A percentile compares a stretch with the other conserved stretches of the same genome.
Conservation (phyloP, 1,140 invertebrate genomes). For the Brachionus asplanchnoidis region DNA sequence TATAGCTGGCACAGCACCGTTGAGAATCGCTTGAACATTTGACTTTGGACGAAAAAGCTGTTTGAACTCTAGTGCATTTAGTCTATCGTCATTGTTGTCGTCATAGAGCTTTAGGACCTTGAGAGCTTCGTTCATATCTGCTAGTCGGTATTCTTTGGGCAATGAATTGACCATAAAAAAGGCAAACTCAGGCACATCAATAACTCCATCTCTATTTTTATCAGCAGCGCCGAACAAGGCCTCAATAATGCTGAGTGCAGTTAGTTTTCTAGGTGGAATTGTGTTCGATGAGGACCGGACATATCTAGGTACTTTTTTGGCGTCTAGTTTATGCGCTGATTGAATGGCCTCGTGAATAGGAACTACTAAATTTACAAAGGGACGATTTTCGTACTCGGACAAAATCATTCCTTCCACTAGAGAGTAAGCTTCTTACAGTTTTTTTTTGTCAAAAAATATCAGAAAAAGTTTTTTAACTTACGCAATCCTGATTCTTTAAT, state of each 20-base stretch:
- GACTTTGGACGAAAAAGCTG: not conserved
- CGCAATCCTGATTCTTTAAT: not conserved
- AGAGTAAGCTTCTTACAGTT: not conserved
- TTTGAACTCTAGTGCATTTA: not conserved
- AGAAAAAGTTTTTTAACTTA: not conserved
- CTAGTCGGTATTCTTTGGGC: not conserved
- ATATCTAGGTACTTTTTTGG: not conserved
- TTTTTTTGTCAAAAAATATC: not conserved
- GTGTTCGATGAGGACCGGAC: not conserved
- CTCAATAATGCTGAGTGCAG: slow-evolving; percentile 27
- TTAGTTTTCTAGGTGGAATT: slow-evolving; percentile 21
- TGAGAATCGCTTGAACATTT: slow-evolving; percentile 3
- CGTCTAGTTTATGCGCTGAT: not conserved
- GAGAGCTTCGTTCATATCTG: slow-evolving; percentile 8
- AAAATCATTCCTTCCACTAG: slow-evolving; percentile 37
- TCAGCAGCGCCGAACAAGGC: slow-evolving; percentile 3
- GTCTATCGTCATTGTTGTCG: slow-evolving; percentile 35
- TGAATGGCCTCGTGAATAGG: slow-evolving; percentile 8
- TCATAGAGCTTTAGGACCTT: slow-evolving; percentile 31
- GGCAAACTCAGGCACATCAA: slow-evolving; percentile 30
- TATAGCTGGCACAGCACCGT: not conserved
- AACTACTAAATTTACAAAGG: slow-evolving; percentile 10
- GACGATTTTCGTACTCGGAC: not conserved
- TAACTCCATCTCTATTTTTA: not conserved
- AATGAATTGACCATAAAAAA: slow-evolving; percentile 2